A percentile compares a stretch with the other conserved stretches of the same genome.
Conservation (phyloP, 2,797 vertebrate genomes). For the Podarcis siculus region DNA sequence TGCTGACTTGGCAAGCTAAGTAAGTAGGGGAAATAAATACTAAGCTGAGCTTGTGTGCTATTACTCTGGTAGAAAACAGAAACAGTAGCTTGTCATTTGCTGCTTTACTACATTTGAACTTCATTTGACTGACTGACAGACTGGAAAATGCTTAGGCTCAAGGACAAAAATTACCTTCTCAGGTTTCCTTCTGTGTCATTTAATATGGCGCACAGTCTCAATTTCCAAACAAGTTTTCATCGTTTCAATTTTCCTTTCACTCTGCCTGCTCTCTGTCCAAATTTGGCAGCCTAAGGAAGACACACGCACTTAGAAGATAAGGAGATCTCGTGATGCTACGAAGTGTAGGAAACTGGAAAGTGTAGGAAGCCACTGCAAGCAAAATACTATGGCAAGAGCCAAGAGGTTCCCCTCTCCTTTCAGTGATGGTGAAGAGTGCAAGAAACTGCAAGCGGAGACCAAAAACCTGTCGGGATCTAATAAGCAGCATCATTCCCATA, state of each 20-base stretch:
- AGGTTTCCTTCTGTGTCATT: conserved; percentile 57
- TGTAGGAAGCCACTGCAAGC: conserved; percentile 49
- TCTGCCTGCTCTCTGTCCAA: background rate
- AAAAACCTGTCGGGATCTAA: conserved; percentile 46
- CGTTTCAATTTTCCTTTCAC: conserved; percentile 56
- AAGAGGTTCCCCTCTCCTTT: conserved; percentile 20
- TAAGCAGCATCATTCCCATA: conserved; percentile 36
- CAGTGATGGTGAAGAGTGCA: background rate
- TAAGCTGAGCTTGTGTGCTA: background rate
- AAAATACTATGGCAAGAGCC: conserved; percentile 47
- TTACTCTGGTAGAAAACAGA: conserved; percentile 46
- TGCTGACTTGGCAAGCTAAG: background rate
- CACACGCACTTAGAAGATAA: conserved; percentile 18
- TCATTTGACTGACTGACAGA: conserved; percentile 35
- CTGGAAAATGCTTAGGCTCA: conserved; percentile 50
- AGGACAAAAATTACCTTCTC: conserved; percentile 51
- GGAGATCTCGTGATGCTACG: conserved; percentile 39
- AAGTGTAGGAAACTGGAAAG: background rate
- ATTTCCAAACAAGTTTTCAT: conserved; percentile 61
- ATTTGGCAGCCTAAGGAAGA: conserved; percentile 53
- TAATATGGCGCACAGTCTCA: conserved; percentile 60
- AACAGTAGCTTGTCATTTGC: conserved; percentile 42
- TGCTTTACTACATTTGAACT: conserved; percentile 47
- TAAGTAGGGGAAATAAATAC: conserved; percentile 7
- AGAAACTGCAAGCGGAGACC: conserved; percentile 22